Conservation (phyloP, 2,888 invertebrate species). For the Chrysopilus asiliformis region DNA sequence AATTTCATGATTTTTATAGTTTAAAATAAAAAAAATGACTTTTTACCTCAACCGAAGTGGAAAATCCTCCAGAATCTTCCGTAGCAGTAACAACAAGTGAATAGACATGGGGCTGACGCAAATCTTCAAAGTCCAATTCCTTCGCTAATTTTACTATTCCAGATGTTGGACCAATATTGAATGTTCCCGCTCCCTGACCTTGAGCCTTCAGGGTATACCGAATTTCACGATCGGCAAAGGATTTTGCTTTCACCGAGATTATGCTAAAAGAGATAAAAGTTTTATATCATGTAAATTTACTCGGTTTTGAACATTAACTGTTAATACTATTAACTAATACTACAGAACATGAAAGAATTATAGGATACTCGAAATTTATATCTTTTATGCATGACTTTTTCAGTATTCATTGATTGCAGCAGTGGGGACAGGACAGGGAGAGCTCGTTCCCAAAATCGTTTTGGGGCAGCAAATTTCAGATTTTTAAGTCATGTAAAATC, state of each 20-base stretch:
- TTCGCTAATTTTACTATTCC: slow-evolving; percentile 93
- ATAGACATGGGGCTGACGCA: slow-evolving; percentile 86
- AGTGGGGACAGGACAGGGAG: too few relatives aligned
- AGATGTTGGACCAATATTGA: slow-evolving; percentile 86
- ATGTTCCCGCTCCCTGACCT: slow-evolving; percentile 87
- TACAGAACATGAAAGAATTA: too few relatives aligned
- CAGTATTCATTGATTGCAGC: too few relatives aligned
- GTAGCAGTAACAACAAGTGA: slow-evolving; percentile 87
- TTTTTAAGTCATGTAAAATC: too few relatives aligned
- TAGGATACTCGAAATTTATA: too few relatives aligned
- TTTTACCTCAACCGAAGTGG: slow-evolving; percentile 79
- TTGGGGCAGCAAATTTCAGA: too few relatives aligned
- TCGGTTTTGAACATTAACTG: too few relatives aligned
- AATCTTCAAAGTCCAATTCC: slow-evolving; percentile 92
- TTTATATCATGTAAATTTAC: too few relatives aligned
- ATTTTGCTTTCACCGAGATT: slow-evolving; percentile 92
- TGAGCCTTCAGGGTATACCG: slow-evolving; percentile 91
- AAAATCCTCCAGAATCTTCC: slow-evolving; percentile 95
- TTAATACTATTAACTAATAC: too few relatives aligned
- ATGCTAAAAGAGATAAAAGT: slow-evolving; percentile 56
- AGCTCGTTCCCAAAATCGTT: too few relatives aligned
- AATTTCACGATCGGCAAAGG: slow-evolving; percentile 92
- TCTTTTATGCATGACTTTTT: too few relatives aligned
- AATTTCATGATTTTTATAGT: too few relatives aligned
- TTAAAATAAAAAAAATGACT: slow-evolving; percentile 2